Percentiles rank a stretch among this genome's conserved stretches.
Conservation (phyloP, 30 jellyfish, hydroid and myxozoan species). For the Sanderia malayensis region DNA sequence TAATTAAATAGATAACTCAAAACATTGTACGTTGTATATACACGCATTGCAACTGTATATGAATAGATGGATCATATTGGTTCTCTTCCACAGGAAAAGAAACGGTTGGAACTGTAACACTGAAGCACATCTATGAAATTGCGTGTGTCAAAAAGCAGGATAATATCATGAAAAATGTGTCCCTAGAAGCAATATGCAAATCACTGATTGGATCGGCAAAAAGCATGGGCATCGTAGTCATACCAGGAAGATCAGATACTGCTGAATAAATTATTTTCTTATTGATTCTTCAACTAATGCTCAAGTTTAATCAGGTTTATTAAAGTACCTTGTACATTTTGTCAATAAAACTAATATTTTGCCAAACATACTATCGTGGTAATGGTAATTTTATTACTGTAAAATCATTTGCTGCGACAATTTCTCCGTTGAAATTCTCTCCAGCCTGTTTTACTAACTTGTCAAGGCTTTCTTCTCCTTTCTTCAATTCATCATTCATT, state of each 20-base stretch:
- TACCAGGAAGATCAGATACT: slow-evolving; percentile 60
- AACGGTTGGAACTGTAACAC: slow-evolving; percentile 74
- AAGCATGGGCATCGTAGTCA: slow-evolving; percentile 89
- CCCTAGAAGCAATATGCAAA: slow-evolving; percentile 73
- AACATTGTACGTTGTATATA: too few species aligned
- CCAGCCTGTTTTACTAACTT: slow-evolving; percentile 58
- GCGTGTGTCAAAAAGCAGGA: slow-evolving; percentile 82
- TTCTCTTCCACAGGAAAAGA: too few species aligned
- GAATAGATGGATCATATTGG: too few species aligned
- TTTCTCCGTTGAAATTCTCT: slow-evolving; percentile 49
- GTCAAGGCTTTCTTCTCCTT: slow-evolving; percentile 29
- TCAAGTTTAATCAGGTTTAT: too few species aligned
- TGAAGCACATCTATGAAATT: slow-evolving; percentile 87
- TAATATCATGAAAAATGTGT: slow-evolving; percentile 58
- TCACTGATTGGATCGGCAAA: slow-evolving; percentile 72
- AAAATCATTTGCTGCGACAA: slow-evolving; percentile 78
- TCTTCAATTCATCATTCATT: slow-evolving; percentile 24
- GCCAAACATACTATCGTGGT: slow-evolving; percentile 19
- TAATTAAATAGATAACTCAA: not conserved
- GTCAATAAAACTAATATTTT: too few species aligned
- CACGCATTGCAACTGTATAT: too few species aligned
- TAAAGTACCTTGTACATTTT: too few species aligned
- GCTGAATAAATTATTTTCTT: not conserved
- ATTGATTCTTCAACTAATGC: too few species aligned
- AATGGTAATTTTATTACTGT: slow-evolving; percentile 23